phyloP scores from a whole-genome alignment of 2,888 invertebrate species.

The Blastobasis adustella region DNA sequence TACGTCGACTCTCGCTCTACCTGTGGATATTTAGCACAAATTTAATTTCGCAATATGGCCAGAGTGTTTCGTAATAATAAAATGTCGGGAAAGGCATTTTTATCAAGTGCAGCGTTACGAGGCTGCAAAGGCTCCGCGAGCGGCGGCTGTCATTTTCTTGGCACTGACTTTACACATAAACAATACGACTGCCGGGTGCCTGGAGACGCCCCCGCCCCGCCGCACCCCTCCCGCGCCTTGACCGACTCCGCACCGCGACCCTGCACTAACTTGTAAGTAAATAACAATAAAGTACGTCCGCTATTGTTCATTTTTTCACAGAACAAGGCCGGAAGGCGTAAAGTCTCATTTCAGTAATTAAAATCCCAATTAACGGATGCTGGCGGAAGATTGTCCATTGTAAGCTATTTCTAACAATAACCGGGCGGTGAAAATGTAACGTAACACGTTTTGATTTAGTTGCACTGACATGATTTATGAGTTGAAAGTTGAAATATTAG shows the following conservation, averaged over 20 bases:
- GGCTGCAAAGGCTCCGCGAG: too few relatives aligned
- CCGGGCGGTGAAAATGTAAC: neutral
- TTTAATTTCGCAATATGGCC: slow-evolving; percentile 35
- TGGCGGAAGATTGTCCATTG: slow-evolving; percentile 35
- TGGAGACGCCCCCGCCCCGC: too few relatives aligned
- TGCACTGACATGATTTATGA: too few relatives aligned
- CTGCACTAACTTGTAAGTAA: slow-evolving; percentile 30
- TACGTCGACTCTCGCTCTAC: neutral
- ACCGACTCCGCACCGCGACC: slow-evolving; percentile 34
- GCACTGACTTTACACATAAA: slow-evolving; percentile 6
- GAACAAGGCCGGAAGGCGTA: slow-evolving; percentile 42
- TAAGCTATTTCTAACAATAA: slow-evolving; percentile 35
- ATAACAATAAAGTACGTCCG: slow-evolving; percentile 30
- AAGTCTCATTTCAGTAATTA: slow-evolving; percentile 37
- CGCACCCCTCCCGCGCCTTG: slow-evolving; percentile 29
- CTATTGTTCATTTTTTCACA: slow-evolving; percentile 41
- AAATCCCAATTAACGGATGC: slow-evolving; percentile 30
- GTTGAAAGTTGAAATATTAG: too few relatives aligned
- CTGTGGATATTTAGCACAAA: slow-evolving; percentile 29
- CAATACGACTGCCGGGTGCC: neutral
- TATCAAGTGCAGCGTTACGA: slow-evolving; percentile 29
- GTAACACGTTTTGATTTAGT: too few relatives aligned
- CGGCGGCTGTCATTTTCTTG: slow-evolving; percentile 13
- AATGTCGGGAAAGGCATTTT: slow-evolving; percentile 36
- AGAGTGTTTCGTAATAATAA: slow-evolving; percentile 33